phyloP scores from a whole-genome alignment of 2,797 vertebrate species.

The Gymnoscopelus microlampas region DNA sequence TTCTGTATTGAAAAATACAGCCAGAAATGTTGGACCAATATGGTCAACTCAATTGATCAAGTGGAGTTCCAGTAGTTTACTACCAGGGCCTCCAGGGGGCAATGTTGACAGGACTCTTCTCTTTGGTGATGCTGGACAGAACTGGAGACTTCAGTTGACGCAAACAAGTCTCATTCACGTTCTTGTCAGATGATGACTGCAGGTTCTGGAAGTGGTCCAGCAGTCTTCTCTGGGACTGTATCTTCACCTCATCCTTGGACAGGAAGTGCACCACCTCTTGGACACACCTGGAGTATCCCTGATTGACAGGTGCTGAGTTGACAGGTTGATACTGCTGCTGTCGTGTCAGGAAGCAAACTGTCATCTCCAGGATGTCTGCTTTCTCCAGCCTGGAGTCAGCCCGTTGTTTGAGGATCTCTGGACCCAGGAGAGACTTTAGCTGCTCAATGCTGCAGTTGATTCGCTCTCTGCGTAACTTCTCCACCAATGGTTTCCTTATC shows the following conservation, averaged over 20 bases:
- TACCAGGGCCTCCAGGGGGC: slow-evolving; percentile 49
- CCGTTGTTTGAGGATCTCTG: slow-evolving; percentile 76
- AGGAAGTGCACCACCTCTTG: slow-evolving; percentile 63
- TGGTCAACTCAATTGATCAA: slow-evolving; percentile 1
- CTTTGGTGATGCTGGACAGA: slow-evolving; percentile 12
- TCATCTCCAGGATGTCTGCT: slow-evolving; percentile 77
- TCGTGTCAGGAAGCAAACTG: slow-evolving; percentile 66
- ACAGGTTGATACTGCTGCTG: slow-evolving; percentile 15
- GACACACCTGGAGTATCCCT: slow-evolving; percentile 44
- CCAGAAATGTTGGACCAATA: neutral
- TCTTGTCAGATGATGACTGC: slow-evolving; percentile 9
- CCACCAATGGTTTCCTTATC: slow-evolving; percentile 87
- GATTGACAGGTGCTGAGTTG: neutral
- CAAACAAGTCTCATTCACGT: too few species aligned
- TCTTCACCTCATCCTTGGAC: slow-evolving; percentile 40
- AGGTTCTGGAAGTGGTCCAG: neutral
- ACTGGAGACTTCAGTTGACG: too few species aligned
- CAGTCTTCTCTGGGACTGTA: slow-evolving; percentile 24
- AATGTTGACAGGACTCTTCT: slow-evolving; percentile 20
- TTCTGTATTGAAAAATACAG: neutral
- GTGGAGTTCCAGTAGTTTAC: neutral
- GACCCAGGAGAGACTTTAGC: slow-evolving; percentile 70
- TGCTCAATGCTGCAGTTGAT: slow-evolving; percentile 78
- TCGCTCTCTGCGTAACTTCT: slow-evolving; percentile 84
- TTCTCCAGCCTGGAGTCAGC: slow-evolving; percentile 79